Conservation (phyloP, 1,140 invertebrate species). For the Anagrus nilaparvatae region DNA sequence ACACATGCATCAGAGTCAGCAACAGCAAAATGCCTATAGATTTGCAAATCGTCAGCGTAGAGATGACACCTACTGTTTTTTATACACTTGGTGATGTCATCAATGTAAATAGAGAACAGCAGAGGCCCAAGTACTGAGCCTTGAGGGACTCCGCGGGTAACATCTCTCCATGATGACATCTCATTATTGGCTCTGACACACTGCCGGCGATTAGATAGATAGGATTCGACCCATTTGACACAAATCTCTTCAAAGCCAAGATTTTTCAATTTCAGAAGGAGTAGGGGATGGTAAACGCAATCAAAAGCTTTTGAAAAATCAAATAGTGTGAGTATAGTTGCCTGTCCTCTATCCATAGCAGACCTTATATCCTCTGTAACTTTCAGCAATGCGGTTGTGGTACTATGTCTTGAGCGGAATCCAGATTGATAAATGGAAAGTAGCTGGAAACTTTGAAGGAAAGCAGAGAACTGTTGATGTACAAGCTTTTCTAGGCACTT, state of each 20-base stretch:
- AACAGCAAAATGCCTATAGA: not conserved
- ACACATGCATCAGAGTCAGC: too few species aligned
- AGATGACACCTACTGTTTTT: not conserved
- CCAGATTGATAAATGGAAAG: conserved; percentile 22
- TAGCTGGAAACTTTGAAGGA: not conserved
- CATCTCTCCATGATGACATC: not conserved
- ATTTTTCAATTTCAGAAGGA: conserved; percentile 1
- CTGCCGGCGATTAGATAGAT: not conserved
- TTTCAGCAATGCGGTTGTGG: conserved; percentile 22
- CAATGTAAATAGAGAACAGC: not conserved
- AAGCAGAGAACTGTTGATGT: not conserved
- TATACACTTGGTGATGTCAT: not conserved
- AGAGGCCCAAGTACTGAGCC: too few species aligned
- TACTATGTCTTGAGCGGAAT: conserved; percentile 21
- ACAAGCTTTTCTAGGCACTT: conserved; percentile 4
- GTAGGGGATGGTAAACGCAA: conserved; percentile 14
- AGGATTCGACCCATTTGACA: conserved; percentile 6
- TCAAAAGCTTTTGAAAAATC: conserved; percentile 28
- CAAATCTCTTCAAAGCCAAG: not conserved
- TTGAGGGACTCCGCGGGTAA: not conserved
- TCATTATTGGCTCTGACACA: too few species aligned
- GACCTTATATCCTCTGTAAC: conserved; percentile 24
- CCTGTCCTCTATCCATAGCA: conserved; percentile 18
- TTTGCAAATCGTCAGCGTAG: not conserved
- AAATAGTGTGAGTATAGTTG: conserved; percentile 25